Base-by-base conservation (phyloP, 30 jellyfish, hydroid and myxozoan species). In the Hydractinia symbiolongicarpus region DNA sequence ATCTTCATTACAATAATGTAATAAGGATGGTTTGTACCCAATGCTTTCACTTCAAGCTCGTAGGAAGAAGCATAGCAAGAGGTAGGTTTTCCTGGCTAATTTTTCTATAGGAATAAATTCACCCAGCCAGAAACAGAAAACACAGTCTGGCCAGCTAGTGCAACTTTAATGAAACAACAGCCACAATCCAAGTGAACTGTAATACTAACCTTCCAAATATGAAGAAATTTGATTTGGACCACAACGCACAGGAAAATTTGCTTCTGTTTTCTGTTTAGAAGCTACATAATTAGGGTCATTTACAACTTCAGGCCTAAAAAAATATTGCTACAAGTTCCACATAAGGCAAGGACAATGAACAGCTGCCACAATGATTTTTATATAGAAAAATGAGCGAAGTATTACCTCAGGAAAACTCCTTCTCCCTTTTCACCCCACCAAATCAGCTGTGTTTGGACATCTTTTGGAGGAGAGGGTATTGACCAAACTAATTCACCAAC, bases 361-460 rank as follows among this genome's bases (percentile, higher is more conserved):
- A 58, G 19, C 69, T 58, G 15, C 15, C 69, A 58, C 19, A 11
- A 58, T 58, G 69, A 58, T 58, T 11, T 58, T 11, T 16, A 13
- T 11, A 11, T 58, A 16, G 19, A 58, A 58, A 13, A 58, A 11
- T 58, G 69, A 58, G 15, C 69, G 3, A 13, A 58, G 19, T 11
- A 13, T 16, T 58, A 89, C 97, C 83, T 81, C 5, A 89, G 79
- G 9, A 89, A 54, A n/a, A 81, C 66, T 8, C 68, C 73, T 44
- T 73, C 16, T 53, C 86, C 74, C 74, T 81, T 85, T 58, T 89
- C 91, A 30, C 97, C 97, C 97, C 97, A 89, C 97, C 97, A 89
- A 40, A 75, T 61, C 14, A 89, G 82, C 55, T 76, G 70, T 58
- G 81, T 72, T 76, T 84, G 88, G n/a, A 89, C 88, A 66, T 84